Conservation (phyloP, 1,140 invertebrate species). For the Penaeus vannamei region DNA sequence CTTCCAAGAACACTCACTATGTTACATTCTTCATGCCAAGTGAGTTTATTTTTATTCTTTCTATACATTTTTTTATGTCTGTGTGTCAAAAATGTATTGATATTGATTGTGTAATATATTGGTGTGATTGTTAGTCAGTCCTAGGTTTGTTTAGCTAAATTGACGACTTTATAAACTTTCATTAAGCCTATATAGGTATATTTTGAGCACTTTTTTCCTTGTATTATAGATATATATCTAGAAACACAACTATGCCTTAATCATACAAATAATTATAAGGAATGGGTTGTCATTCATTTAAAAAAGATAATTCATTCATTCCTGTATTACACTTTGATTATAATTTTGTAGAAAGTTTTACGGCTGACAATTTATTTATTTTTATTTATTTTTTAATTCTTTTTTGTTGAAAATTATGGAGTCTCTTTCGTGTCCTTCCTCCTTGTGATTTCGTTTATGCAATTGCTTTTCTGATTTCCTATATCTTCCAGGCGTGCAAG, state of each 20-base stretch:
- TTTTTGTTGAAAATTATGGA: too few species aligned
- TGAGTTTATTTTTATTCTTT: conserved; percentile 20
- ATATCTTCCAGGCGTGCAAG: conserved; percentile 47
- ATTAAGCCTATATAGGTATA: background rate
- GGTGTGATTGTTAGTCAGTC: background rate
- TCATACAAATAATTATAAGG: too few species aligned
- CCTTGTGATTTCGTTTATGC: background rate
- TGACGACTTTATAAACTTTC: background rate
- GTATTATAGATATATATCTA: too few species aligned
- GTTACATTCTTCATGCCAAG: conserved; percentile 62
- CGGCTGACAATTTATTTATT: too few species aligned
- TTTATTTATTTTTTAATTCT: too few species aligned
- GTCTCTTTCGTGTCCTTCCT: background rate
- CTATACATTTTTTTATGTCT: background rate
- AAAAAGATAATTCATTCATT: too few species aligned
- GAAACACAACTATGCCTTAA: too few species aligned
- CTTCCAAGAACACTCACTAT: conserved; percentile 51
- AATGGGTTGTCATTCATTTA: too few species aligned
- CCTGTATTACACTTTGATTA: too few species aligned
- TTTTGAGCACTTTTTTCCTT: too few species aligned
- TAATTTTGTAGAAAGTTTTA: too few species aligned
- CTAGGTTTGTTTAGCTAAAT: background rate
- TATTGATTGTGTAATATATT: background rate
- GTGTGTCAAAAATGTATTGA: too few species aligned
- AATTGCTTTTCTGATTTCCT: background rate